Evolutionary conservation across 2,113 vertebrate species (phyloP).

Genomic region (Sialia sialis): DNA sequence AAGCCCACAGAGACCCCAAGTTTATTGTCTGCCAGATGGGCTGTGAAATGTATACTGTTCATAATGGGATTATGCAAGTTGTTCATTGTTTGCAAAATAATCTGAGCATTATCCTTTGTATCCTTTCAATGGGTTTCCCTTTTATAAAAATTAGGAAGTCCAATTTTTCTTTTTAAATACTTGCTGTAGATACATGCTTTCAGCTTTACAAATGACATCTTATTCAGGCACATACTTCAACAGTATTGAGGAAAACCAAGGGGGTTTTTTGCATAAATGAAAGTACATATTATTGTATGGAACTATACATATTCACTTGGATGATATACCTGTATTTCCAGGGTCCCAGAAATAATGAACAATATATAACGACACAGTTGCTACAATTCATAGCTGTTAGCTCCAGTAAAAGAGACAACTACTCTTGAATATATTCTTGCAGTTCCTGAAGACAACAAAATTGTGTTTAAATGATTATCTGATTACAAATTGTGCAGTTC

Average conservation of each 20-base stretch:
- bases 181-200: conserved; percentile 67
- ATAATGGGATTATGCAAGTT: conserved; percentile 73
- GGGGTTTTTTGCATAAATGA: conserved; percentile 7
- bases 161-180: conserved; percentile 62
- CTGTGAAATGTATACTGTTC: conserved; percentile 66
- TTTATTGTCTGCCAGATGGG: conserved; percentile 66
- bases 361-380: neutral
- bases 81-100: conserved; percentile 74
- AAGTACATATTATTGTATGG: conserved; percentile 39
- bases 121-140: conserved; percentile 43
- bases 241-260: conserved; percentile 51
- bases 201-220: conserved; percentile 62
- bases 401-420: neutral
- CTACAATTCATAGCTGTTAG: neutral
- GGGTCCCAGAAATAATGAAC: conserved; percentile 20
- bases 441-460: neutral
- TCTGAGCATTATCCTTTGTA: conserved; percentile 61
- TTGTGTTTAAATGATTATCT: neutral
- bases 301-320: neutral
- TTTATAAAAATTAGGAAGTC: conserved; percentile 69
- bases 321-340: neutral
- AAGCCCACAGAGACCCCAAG: conserved; percentile 43
- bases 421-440: neutral
- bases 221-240: conserved; percentile 54
- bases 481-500: neutral